Conservation (phyloP, 2,797 vertebrate species). For the Echiichthys vipera region DNA sequence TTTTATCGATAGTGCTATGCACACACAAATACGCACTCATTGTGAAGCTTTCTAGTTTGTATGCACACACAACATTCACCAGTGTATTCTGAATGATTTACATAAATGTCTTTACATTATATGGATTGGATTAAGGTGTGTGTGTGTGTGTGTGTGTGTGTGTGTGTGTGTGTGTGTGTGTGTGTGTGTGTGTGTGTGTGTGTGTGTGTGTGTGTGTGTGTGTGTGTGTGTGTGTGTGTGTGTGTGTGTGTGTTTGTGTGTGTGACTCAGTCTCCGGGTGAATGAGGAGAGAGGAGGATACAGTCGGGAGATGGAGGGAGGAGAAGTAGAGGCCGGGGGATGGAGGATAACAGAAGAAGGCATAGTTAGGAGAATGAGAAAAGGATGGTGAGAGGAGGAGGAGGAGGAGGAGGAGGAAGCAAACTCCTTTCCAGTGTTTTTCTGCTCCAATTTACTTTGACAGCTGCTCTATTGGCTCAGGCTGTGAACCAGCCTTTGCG, state of each 20-base stretch:
- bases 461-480: slow-evolving; percentile 54
- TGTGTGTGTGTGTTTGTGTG: background rate
- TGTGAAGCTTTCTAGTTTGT: slow-evolving; percentile 5
- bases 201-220: slow-evolving; percentile 3
- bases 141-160: slow-evolving; percentile 3
- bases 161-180: background rate
- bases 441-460: slow-evolving; percentile 68
- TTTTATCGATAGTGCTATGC: no score
- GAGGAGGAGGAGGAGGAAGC: slow-evolving; percentile 2
- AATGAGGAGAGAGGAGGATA: slow-evolving; percentile 24
- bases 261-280: slow-evolving; percentile 15
- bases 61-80: background rate
- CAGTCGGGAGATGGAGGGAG: slow-evolving; percentile 8
- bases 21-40: slow-evolving; percentile 10
- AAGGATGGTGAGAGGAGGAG: slow-evolving; percentile 5
- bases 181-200: background rate
- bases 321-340: background rate
- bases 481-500: slow-evolving; percentile 33
- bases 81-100: slow-evolving; percentile 2
- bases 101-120: slow-evolving; percentile 7
- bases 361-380: slow-evolving; percentile 2
- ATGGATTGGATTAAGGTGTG: slow-evolving; percentile 11
- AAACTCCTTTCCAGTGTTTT: slow-evolving; percentile 43
- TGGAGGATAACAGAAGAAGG: background rate
- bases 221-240: background rate